Evolutionary conservation across 2,888 invertebrate genomes (phyloP), one percentile per base, ranked within the genome.

Genomic region (Eristalinus aeneus): DNA sequence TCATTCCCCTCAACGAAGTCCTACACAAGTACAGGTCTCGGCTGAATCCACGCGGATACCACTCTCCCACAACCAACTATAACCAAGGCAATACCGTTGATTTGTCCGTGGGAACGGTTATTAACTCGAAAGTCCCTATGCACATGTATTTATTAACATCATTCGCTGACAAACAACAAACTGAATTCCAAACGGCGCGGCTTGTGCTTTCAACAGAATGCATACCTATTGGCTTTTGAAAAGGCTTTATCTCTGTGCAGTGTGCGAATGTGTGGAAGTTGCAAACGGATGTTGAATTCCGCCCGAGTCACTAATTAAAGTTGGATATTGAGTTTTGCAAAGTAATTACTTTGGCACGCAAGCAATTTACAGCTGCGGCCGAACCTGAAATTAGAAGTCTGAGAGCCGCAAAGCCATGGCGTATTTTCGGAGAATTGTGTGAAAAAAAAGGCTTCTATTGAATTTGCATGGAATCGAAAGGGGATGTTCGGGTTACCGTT

Each of bases 181-280:
- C 8, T 16, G n/a, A n/a, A n/a, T n/a, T 16, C 39, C 5, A n/a
- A n/a, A n/a, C 16, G 46, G 8, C 16, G n/a, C 39, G 8, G 46
- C 16, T n/a, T 4, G 39, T 46, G 39, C 39, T 6, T 16, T 12
- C 16, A 27, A 2, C 5, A n/a, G 39, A 46, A 1, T 46, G 34
- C 10, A 16, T 8, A 16, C 16, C 16, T 46, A 16, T 46, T 46
- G 16, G 0, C 16, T 16, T 23, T 46, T 46, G 6, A 16, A 31
- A 46, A 61, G 31, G 46, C 61, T 32, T 72, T 63, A 72, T 63
- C 54, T 68, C 54, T 68, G 20, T 20, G 68, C 20, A 12, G 32
- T 20, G 20, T 54, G 39, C 3, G 5, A n/a, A n/a, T 16, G 16
- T 20, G 56, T 23, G 22, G 6, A 9, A 12, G 16, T n/a, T 16